Conservation (phyloP, 2,888 invertebrate genomes). For the Nemapogon koenigi region DNA sequence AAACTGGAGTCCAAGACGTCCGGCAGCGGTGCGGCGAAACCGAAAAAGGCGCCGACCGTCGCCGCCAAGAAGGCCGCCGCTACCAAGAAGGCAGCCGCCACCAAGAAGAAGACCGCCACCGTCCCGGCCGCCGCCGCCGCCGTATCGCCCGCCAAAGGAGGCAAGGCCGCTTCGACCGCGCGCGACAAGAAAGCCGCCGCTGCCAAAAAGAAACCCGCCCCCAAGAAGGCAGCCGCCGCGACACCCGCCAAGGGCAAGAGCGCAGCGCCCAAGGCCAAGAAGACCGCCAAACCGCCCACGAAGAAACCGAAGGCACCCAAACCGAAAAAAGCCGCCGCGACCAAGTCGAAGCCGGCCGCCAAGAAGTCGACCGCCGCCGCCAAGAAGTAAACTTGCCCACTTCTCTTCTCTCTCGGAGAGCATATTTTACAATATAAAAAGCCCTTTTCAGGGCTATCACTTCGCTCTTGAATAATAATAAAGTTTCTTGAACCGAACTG, state of each 20-base stretch:
- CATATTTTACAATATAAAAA: conserved; percentile 9
- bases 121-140: conserved; percentile 21
- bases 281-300: conserved; percentile 31
- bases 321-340: conserved; percentile 36
- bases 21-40: neutral
- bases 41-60: conserved; percentile 9
- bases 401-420: neutral
- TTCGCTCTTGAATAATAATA: too few relatives aligned
- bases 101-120: conserved; percentile 16
- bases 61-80: conserved; percentile 18
- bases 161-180: conserved; percentile 14
- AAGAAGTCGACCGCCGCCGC: conserved; percentile 20
- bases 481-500: too few relatives aligned
- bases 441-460: conserved; percentile 21
- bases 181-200: conserved; percentile 21
- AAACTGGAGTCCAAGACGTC: conserved; percentile 35
- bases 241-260: conserved; percentile 20
- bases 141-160: conserved; percentile 23
- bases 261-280: conserved; percentile 30
- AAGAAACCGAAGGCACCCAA: too few relatives aligned
- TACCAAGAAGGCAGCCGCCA: conserved; percentile 13
- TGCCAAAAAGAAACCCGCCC: conserved; percentile 16
- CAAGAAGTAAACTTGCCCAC: conserved; percentile 17
- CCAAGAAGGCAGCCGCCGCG: conserved; percentile 17
- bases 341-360: conserved; percentile 33